Base-by-base conservation (phyloP, 2,797 vertebrate species). In the Knipowitschia caucasica region DNA sequence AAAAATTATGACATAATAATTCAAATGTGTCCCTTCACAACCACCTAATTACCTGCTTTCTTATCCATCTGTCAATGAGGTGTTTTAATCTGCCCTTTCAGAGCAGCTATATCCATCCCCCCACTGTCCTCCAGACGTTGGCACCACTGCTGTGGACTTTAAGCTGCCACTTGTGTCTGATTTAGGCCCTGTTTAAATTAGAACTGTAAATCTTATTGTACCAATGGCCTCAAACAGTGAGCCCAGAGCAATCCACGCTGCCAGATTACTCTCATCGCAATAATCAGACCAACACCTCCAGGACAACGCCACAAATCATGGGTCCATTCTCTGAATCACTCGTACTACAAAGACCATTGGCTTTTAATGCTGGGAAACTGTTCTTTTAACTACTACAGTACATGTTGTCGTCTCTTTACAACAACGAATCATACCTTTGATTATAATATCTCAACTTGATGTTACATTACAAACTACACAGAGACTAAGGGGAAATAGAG, bases 231-330 rank as follows among this genome's bases (percentile, higher is more conserved):
- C 50, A 64, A 4, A 46, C 44, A 25, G 44, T 38, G 29, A 39
- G 27, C 61, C 50, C 5, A 24, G 43, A 31, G 29, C 46, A 57
- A 38, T 21, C 21, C 42, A 39, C 49, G 21, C 27, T 14, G 44
- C 29, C 44, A 46, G 9, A 30, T 7, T 20, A 47, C 27, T 27
- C 18, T 23, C 30, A n/a, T 31, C 29, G 21, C 20, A 23, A 49
- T 34, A 34, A 49, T 49, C n/a, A 49, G 34, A 57, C 56, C 68
- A 62, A 65, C 56, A 73, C 83, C 75, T 71, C 79, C 74, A 40
- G 63, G 82, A 78, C 82, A 71, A 81, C 77, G 62, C 44, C 50
- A 57, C 62, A 52, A 77, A 78, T 78, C 65, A 69, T 56, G 75
- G 59, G 69, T 3, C 80, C 73, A 80, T 71, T 49, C 38, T 50